Percentiles rank a stretch among this genome's conserved stretches.
Conservation (phyloP, 2,888 invertebrate species). For the Crioceris asparagi region DNA sequence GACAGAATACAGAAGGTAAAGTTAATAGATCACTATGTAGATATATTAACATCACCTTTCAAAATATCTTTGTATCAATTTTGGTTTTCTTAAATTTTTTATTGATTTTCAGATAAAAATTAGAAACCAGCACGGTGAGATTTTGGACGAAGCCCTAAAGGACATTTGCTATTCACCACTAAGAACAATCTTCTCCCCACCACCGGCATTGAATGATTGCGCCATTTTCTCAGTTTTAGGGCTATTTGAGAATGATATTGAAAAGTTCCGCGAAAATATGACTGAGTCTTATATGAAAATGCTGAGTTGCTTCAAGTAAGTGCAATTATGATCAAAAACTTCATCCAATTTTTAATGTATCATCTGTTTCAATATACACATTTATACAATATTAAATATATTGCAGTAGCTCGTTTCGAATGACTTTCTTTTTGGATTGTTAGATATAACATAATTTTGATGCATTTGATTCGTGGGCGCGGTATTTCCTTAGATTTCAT, state of each 20-base stretch:
- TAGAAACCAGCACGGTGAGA: too few species aligned
- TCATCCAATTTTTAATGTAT: slow-evolving; percentile 13
- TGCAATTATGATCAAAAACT: too few species aligned
- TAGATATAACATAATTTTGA: neutral
- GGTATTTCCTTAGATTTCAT: too few species aligned
- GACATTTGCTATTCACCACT: slow-evolving; percentile 83
- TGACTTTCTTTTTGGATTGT: slow-evolving; percentile 5
- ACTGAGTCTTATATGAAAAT: slow-evolving; percentile 36
- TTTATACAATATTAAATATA: too few species aligned
- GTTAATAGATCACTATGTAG: slow-evolving; percentile 4
- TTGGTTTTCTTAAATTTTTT: too few species aligned
- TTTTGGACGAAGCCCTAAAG: slow-evolving; percentile 45
- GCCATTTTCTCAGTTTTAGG: slow-evolving; percentile 72
- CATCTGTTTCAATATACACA: too few species aligned
- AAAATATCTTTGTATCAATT: too few species aligned
- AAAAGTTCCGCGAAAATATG: slow-evolving; percentile 13
- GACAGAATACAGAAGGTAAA: slow-evolving; percentile 49
- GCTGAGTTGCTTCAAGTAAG: slow-evolving; percentile 40
- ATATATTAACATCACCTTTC: too few species aligned
- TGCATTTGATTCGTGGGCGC: too few species aligned
- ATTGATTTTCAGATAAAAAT: too few species aligned
- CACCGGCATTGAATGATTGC: slow-evolving; percentile 51
- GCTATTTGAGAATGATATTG: slow-evolving; percentile 57
- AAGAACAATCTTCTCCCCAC: slow-evolving; percentile 49
- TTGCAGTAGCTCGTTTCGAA: too few species aligned